Evolutionary conservation across 2,888 invertebrate species (phyloP), one percentile per base, ranked within the genome.

Genomic region (Julus scanicus): DNA sequence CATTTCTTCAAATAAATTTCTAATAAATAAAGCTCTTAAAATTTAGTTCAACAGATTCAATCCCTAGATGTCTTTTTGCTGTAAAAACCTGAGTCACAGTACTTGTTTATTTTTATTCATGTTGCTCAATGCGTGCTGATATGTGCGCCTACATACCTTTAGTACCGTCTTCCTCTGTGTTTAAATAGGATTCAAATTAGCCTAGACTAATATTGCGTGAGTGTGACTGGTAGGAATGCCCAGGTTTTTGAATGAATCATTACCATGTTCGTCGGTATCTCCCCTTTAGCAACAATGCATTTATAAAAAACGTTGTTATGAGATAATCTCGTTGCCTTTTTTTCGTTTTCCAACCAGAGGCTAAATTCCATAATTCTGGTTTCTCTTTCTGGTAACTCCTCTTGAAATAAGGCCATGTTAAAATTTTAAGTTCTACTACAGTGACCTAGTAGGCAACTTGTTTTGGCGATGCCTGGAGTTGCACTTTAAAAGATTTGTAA

Each of bases 241-340:
- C 20, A 20, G 63, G 63, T 20, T 63, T 29, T 29, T 20, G 63
- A 63, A 20, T 63, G 63, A 63, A 63, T 63, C 63, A 63, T 63
- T 63, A 63, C 20, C 0, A 5, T 5, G 3, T 63, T 20, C 20
- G 3, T 9, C 63, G 20, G 63, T 63, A 63, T 63, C 20, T n/a
- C 63, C 20, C 63, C 63, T 63, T 63, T 63, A 63, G 63, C 63
- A 63, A 63, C 63, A 63, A 63, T 63, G 63, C 63, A 63, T 63
- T n/a, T 63, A 15, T 9, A 20, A 63, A 63, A 63, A 63, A 63
- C n/a, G 4, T 15, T 20, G 63, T 63, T 63, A 63, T 20, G n/a
- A 63, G 20, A 15, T 63, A 63, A 20, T n/a, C 63, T 63, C 63
- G n/a, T 15, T 63, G 63, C 20, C n/a, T 63, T 63, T 63, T 29